Percentiles rank a stretch among this genome's conserved stretches.
These are phyloP conservation scores for Picus viridis DNA, from an alignment of 2,797 vertebrate genomes.

Conservation along the genomic window DNA sequence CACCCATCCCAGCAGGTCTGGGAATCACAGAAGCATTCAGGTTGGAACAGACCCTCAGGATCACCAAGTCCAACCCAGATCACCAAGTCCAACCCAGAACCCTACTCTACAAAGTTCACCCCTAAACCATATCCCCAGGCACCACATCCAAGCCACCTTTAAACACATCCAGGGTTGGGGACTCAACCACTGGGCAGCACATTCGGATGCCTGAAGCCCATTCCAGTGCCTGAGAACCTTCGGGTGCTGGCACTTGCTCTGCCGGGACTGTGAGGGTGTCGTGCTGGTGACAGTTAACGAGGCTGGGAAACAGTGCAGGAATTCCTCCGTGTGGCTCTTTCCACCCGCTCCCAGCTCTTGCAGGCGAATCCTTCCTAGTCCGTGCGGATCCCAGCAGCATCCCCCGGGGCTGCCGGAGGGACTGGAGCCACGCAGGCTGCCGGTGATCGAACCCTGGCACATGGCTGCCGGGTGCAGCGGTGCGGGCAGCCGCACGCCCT, in stretches of 20 bases:
- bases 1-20: accelerated
- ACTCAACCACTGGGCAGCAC: too few relatives aligned
- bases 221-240: not conserved
- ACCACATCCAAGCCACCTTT: too few relatives aligned
- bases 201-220: too few relatives aligned
- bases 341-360: accelerated
- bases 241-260: accelerated
- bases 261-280: accelerated
- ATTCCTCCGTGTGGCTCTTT: not conserved
- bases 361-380: not conserved
- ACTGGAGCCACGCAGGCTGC: accelerated
- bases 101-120: too few relatives aligned
- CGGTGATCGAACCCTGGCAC: accelerated
- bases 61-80: too few relatives aligned
- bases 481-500: accelerated
- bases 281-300: accelerated
- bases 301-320: not conserved
- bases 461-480: accelerated
- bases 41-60: too few relatives aligned
- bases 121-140: too few relatives aligned
- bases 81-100: too few relatives aligned
- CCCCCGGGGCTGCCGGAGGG: accelerated
- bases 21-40: not conserved
- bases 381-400: accelerated
- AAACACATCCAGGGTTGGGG: too few relatives aligned